Conservation (phyloP, 2,888 invertebrate species). For the Cheilosia urbana region DNA sequence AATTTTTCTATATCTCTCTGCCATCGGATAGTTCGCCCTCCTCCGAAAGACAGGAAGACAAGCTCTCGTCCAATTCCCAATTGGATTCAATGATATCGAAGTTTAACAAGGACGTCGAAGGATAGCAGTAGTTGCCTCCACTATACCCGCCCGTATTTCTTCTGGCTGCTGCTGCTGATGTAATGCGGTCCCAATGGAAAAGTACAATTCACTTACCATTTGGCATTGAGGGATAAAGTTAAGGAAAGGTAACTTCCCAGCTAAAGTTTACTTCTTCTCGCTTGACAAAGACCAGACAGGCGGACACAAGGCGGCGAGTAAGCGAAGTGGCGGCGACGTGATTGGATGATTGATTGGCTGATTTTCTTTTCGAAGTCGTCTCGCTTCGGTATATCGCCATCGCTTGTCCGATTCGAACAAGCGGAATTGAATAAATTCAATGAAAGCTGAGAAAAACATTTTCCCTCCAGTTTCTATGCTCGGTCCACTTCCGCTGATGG, state of each 20-base stretch:
- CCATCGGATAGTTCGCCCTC: constrained; percentile 9
- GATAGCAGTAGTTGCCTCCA: constrained; percentile 3
- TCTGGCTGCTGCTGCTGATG: constrained; percentile 17
- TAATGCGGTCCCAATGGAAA: constrained; percentile 24
- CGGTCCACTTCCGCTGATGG: constrained; percentile 41
- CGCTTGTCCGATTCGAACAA: constrained; percentile 49
- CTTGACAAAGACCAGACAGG: constrained; percentile 3
- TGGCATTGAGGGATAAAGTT: not conserved
- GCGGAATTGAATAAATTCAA: constrained; percentile 72
- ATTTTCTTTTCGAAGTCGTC: constrained; percentile 65
- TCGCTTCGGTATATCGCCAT: constrained; percentile 8
- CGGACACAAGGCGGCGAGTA: not conserved
- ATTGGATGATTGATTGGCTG: constrained; percentile 74
- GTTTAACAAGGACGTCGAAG: constrained; percentile 51
- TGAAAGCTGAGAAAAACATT: constrained; percentile 43
- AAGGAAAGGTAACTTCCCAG: constrained; percentile 32
- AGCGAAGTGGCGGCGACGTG: constrained; percentile 38
- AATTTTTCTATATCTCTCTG: constrained; percentile 25
- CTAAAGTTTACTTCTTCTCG: constrained; percentile 31
- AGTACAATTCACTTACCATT: constrained; percentile 58
- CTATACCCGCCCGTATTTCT: too few relatives aligned
- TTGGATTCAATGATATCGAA: constrained; percentile 64
- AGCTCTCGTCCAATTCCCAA: constrained; percentile 47
- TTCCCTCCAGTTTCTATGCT: not conserved
- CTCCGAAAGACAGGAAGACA: constrained; percentile 37